Evolutionary conservation across 2,797 vertebrate genomes (phyloP), one percentile per base, ranked within the genome.

Genomic region (Phataginus tricuspis): DNA sequence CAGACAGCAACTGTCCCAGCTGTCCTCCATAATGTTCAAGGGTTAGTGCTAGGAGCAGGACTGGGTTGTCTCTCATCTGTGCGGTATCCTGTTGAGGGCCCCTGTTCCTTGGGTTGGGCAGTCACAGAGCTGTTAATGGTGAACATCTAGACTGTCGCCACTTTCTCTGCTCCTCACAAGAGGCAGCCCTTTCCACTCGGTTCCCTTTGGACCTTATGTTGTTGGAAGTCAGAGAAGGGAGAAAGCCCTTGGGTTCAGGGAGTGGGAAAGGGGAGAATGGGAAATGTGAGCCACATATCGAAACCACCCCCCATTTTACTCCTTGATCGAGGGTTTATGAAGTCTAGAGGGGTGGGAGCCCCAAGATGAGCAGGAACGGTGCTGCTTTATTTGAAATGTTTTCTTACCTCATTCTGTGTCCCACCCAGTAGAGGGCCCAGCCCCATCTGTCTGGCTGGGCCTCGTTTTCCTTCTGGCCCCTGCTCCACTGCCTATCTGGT

Each of bases 371-470:
- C 91, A 3, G 90, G 94, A 97, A 97, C 63, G 97, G 98, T 98
- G 97, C 97, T 98, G 98, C 98, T 98, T 97, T 95, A 94, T 98
- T 98, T 97, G 95, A 97, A 97, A 97, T 96, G 97, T 97, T 98
- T 97, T 97, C 97, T 98, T 98, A 98, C 97, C 98, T 98, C 98
- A 98, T 98, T 97, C 80, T 96, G 93, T 97, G 90, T 90, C 95
- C 97, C 90, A 90, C 95, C 97, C 90, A 90, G 19, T 93, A 90
- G 53, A 71, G 96, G 80, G 78, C 66, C 95, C 85, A 89, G 95
- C 95, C 93, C 92, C 94, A 86, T 89, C 82, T 68, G 31, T 93
- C 86, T 85, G 94, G 97, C 96, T 96, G 88, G 97, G 94, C 85
- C 88, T 64, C 42, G 4, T 42, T 21, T 90, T 94, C 64, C 83